Conservation (phyloP, 2,113 vertebrate species). For the Piaya cayana region DNA sequence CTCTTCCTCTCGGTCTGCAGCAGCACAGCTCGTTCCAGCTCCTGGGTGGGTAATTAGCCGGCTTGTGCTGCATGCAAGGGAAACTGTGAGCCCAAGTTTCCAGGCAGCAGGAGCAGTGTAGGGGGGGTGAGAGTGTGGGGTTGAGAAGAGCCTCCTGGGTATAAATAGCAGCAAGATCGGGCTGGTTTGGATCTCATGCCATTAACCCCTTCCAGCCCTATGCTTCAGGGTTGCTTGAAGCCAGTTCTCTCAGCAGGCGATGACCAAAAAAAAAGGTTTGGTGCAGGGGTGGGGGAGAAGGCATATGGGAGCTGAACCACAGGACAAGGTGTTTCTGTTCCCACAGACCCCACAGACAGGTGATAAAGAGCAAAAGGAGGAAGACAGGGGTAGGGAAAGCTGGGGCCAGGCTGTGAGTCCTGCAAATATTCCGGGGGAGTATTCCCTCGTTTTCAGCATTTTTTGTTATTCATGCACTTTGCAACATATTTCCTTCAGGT, state of each 20-base stretch:
- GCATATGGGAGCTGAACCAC: not conserved
- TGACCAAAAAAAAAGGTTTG: fast-evolving
- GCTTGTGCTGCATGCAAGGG: not conserved
- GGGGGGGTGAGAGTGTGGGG: not conserved
- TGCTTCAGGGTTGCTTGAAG: not conserved
- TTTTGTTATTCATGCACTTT: not conserved
- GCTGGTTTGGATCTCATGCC: not conserved
- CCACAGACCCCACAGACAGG: fast-evolving
- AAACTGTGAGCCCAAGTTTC: slow-evolving; percentile 15
- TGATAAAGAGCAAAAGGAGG: not conserved
- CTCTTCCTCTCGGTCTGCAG: not conserved
- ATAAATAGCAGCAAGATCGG: slow-evolving; percentile 52
- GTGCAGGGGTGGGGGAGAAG: not conserved
- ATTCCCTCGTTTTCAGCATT: not conserved
- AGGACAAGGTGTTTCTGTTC: not conserved
- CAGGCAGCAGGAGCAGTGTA: slow-evolving; percentile 15
- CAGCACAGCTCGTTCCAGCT: not conserved
- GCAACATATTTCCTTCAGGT: fast-evolving
- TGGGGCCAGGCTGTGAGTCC: not conserved
- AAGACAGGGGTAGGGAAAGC: fast-evolving
- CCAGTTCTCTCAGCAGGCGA: not conserved
- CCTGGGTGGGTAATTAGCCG: not conserved
- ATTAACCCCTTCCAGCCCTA: slow-evolving; percentile 25
- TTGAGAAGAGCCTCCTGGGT: slow-evolving; percentile 44
- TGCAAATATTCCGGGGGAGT: not conserved